Evolutionary conservation across 2,113 vertebrate genomes (phyloP).

Genomic region (Scytalopus superciliaris): DNA sequence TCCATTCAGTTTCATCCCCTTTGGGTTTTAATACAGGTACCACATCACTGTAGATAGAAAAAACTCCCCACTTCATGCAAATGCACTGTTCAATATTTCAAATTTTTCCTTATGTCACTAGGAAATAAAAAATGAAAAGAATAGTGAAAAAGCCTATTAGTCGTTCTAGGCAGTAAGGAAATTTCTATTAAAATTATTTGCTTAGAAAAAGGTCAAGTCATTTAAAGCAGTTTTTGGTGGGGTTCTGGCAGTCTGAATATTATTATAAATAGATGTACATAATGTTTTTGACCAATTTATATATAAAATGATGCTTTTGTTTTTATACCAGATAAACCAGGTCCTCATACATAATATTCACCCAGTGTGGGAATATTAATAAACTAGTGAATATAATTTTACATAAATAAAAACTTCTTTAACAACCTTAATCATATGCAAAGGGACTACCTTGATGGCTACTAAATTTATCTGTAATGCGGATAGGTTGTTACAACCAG

Average conservation of each 20-base stretch:
- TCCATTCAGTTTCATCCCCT: not conserved
- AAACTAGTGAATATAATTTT: not conserved
- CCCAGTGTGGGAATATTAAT: not conserved
- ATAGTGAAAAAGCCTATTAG: not conserved
- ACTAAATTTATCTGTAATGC: not conserved
- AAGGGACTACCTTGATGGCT: not conserved
- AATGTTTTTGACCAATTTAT: not conserved
- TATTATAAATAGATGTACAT: not conserved
- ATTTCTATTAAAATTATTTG: not conserved
- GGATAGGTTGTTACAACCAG: not conserved
- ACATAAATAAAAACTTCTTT: not conserved
- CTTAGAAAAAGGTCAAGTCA: not conserved
- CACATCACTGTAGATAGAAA: not conserved
- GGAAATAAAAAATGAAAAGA: not conserved
- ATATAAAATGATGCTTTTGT: accelerated
- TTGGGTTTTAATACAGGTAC: not conserved
- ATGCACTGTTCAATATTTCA: not conserved
- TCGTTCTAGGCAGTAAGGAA: not conserved
- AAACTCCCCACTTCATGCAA: not conserved
- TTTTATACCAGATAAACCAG: not conserved
- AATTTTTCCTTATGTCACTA: not conserved
- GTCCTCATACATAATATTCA: not conserved
- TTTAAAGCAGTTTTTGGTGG: not conserved
- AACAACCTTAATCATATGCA: not conserved
- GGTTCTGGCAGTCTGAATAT: not conserved